Evolutionary conservation across 2,888 invertebrate genomes (phyloP), one percentile per base, ranked within the genome.

Genomic region (Helleia helle): DNA sequence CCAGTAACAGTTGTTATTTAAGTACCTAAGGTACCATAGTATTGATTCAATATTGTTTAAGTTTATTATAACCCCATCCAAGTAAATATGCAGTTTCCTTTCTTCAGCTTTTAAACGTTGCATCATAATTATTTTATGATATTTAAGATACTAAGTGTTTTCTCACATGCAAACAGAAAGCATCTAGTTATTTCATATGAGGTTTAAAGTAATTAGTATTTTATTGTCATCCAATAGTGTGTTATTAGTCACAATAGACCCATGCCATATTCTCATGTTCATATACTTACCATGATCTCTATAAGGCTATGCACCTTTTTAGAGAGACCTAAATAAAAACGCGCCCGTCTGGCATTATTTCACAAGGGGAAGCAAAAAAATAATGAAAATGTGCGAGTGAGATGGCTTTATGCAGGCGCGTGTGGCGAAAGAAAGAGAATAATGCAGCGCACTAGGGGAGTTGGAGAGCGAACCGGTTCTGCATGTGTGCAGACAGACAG

Each of bases 331-430:
- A 75, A 71, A 73, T 68, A 72, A 77, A 76, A 81, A 77, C 67
- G 65, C 18, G 60, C 58, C 56, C 62, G 72, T 69, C 74, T 71
- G 73, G 76, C 70, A 70, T 71, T 72, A 79, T 77, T 77, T 72
- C 62, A 80, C 70, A 75, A 70, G 70, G 79, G 77, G 72, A 70
- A 77, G 72, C 72, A 76, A 80, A 83, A 65, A 81, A 79, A 75
- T 77, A 79, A 79, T 73, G 70, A 74, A 76, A 81, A 73, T 56
- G 80, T 73, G 73, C 67, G 73, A 76, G 59, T 46, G 73, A 70
- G 75, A 75, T 55, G 67, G 68, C 58, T 49, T 58, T 62, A 73
- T 72, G 71, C 69, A 63, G 58, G 62, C 73, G 73, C 71, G 71
- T 75, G 72, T 72, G 76, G 71, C 65, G 61, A 63, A 62, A 68